Evolutionary conservation across 1,140 invertebrate genomes (phyloP), one percentile per base, ranked within the genome.

Genomic region (Proales similis): DNA sequence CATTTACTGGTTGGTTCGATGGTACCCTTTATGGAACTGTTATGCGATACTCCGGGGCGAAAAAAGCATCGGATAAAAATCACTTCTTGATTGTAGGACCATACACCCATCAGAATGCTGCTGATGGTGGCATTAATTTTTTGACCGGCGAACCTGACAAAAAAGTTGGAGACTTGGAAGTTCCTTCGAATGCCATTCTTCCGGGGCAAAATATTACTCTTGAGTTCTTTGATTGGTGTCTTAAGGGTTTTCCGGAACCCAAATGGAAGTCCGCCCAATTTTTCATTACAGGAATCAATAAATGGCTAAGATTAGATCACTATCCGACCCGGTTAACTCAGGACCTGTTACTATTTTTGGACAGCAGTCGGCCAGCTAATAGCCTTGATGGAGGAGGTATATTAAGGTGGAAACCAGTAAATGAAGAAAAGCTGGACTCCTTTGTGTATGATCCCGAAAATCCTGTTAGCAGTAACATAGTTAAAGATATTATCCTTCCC

Each of bases 1-100:
- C 33, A 11, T 57, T 57, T 24, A 57, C 49, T 19, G 49, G 49
- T 7, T 57, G 49, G 49, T 57, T 20, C 43, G 49, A 57, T 39
- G 24, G 24, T 11, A 22, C 49, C 0, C 9, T 57, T 14, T 20
- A 5, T n/a, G 49, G 49, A 19, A 57, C 49, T 9, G 19, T 57
- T 17, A 38, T 36, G 49, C 32, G 22, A 26, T 57, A 42, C 17
- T 14, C 39, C 26, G 17, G 29, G 17, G 17, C 17, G 14, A 6
- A 11, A 4, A 36, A 20, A 9, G 29, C 14, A 6, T 14, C 29
- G 9, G 3, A 14, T n/a, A 36, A 19, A 38, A 39, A 39, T 12
- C 32, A 39, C 0, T 57, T 57, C 43, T 26, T 57, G 17, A 1
- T 57, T 17, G 30, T 57, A 9, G 49, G 49, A 5, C 49, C 49